These are phyloP conservation scores for Aethes cnicana DNA, from an alignment of 2,888 invertebrate species.

Conservation along the genomic window DNA sequence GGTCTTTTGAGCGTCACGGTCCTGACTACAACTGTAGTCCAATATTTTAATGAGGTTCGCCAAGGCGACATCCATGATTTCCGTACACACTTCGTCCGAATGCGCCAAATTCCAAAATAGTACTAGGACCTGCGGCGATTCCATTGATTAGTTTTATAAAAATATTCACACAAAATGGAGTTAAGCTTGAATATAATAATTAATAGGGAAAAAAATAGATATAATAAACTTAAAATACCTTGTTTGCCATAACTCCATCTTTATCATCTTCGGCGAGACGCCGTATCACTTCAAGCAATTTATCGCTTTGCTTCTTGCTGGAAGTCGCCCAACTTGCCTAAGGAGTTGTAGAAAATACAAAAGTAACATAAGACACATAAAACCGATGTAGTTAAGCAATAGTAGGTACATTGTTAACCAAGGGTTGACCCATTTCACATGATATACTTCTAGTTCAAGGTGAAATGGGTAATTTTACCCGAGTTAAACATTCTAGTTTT, in stretches of 20 bases:
- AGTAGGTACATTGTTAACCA: too few relatives aligned
- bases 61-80: constrained; percentile 98
- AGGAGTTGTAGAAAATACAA: constrained; percentile 8
- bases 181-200: too few relatives aligned
- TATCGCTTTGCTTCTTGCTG: constrained; percentile 97
- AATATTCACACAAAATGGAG: not conserved
- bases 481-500: too few relatives aligned
- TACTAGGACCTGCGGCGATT: constrained; percentile 87
- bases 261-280: constrained; percentile 98
- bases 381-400: too few relatives aligned
- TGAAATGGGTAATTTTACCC: too few relatives aligned
- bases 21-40: constrained; percentile 98
- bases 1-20: constrained; percentile 97
- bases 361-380: too few relatives aligned
- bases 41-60: constrained; percentile 97
- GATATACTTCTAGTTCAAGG: too few relatives aligned
- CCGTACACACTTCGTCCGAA: constrained; percentile 97
- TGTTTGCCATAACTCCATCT: constrained; percentile 99
- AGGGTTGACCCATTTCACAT: too few relatives aligned
- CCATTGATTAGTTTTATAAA: constrained; percentile 3
- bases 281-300: constrained; percentile 95
- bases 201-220: too few relatives aligned
- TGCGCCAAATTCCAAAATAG: constrained; percentile 98
- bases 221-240: too few relatives aligned
- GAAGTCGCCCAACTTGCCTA: constrained; percentile 97